Conservation (phyloP, 2,888 invertebrate genomes). For the Urechis unicinctus region DNA sequence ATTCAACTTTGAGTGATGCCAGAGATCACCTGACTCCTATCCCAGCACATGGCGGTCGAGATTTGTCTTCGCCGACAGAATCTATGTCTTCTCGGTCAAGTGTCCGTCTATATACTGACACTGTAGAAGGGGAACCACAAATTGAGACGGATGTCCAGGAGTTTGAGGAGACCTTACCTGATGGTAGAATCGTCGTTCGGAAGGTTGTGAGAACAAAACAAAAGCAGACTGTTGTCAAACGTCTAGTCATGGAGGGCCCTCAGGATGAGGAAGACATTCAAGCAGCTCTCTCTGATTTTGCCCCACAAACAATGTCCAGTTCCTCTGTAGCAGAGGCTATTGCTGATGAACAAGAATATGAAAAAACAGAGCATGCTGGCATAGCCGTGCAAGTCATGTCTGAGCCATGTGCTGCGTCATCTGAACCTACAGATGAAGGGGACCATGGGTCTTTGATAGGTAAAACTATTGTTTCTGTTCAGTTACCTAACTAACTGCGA, state of each 20-base stretch:
- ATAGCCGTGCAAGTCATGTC: too few species aligned
- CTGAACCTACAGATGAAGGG: too few species aligned
- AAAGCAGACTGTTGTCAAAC: conserved; percentile 27
- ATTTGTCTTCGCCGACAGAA: background rate
- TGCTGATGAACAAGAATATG: too few species aligned
- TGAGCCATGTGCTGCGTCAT: too few species aligned
- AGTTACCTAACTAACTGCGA: too few species aligned
- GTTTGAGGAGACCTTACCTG: conserved; percentile 23
- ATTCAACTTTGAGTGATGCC: conserved; percentile 17
- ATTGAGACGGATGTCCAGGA: conserved; percentile 20
- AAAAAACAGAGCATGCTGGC: too few species aligned
- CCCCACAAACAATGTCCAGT: too few species aligned
- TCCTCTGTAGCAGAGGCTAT: too few species aligned
- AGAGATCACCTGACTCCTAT: conserved; percentile 10
- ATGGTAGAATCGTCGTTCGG: conserved; percentile 23
- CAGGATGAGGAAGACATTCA: conserved; percentile 12
- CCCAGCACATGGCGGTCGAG: background rate
- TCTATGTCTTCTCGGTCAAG: background rate
- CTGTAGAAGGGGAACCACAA: conserved; percentile 22
- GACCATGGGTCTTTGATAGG: too few species aligned
- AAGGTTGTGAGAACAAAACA: conserved; percentile 29
- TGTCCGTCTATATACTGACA: conserved; percentile 17
- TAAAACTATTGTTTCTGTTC: too few species aligned
- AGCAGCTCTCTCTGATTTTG: background rate
- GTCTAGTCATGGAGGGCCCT: conserved; percentile 25